phyloP scores from a whole-genome alignment of 2,888 invertebrate genomes.

The Cotesia congregata region DNA sequence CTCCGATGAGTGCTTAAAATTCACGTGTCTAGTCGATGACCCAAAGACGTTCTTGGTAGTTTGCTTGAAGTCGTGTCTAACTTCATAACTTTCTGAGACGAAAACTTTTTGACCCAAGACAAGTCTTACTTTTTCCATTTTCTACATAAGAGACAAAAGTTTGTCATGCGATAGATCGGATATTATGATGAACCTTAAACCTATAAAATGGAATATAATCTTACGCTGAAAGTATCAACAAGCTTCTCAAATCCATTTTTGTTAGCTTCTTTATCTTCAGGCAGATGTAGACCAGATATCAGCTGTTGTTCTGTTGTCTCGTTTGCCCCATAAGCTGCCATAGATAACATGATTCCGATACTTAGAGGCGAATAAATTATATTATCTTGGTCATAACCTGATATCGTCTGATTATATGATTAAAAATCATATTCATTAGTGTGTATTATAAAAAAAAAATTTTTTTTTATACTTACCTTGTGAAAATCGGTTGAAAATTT shows the following conservation, averaged over 20 bases:
- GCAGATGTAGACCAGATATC: constrained; percentile 50
- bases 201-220: background rate
- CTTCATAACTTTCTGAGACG: constrained; percentile 71
- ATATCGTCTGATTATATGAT: constrained; percentile 47
- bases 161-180: background rate
- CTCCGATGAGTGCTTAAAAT: constrained; percentile 74
- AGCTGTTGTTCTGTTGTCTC: constrained; percentile 55
- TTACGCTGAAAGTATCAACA: constrained; percentile 55
- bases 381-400: constrained; percentile 47
- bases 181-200: background rate
- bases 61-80: constrained; percentile 73
- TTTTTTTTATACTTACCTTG: constrained; percentile 15
- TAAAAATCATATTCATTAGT: constrained; percentile 5
- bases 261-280: constrained; percentile 44
- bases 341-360: constrained; percentile 57
- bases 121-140: constrained; percentile 73
- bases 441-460: background rate
- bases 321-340: constrained; percentile 58
- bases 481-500: constrained; percentile 22
- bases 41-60: constrained; percentile 76
- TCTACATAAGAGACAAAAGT: constrained; percentile 47
- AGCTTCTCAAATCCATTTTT: constrained; percentile 52
- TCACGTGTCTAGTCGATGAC: constrained; percentile 75
- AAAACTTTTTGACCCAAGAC: constrained; percentile 83
- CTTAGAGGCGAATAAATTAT: constrained; percentile 63